Conservation (phyloP, 1,140 invertebrate species). For the Colletes gigas region DNA sequence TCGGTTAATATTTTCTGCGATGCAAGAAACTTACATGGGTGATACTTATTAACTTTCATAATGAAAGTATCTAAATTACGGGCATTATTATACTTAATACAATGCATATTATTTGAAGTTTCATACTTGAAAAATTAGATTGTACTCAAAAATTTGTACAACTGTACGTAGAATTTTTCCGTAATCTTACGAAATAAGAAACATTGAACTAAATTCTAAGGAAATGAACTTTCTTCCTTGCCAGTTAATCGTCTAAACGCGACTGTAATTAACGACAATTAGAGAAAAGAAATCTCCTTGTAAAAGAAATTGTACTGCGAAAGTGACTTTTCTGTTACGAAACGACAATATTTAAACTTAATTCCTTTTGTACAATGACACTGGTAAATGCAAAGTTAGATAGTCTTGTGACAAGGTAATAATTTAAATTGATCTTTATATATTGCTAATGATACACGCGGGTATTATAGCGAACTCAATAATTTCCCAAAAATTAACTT, state of each 20-base stretch:
- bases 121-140: too few species aligned
- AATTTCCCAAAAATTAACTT: not conserved
- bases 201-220: not conserved
- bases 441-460: not conserved
- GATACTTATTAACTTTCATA: not conserved
- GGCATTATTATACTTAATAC: not conserved
- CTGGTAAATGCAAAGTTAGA: not conserved
- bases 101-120: not conserved
- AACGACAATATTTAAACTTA: slow-evolving; percentile 10
- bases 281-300: slow-evolving; percentile 24
- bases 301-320: slow-evolving; percentile 13
- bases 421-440: not conserved
- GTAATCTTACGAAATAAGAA: not conserved
- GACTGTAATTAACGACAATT: slow-evolving; percentile 40
- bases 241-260: not conserved
- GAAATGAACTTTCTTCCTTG: slow-evolving; percentile 27
- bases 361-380: not conserved
- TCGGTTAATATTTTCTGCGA: not conserved
- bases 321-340: slow-evolving; percentile 41
- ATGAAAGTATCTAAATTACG: not conserved
- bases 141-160: too few species aligned
- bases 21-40: not conserved
- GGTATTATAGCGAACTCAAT: not conserved
- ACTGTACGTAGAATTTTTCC: not conserved
- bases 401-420: not conserved